A percentile compares a stretch with the other conserved stretches of the same genome.
phyloP scores from a whole-genome alignment of 1,140 invertebrate genomes.

The Drosophila sturtevanti region DNA sequence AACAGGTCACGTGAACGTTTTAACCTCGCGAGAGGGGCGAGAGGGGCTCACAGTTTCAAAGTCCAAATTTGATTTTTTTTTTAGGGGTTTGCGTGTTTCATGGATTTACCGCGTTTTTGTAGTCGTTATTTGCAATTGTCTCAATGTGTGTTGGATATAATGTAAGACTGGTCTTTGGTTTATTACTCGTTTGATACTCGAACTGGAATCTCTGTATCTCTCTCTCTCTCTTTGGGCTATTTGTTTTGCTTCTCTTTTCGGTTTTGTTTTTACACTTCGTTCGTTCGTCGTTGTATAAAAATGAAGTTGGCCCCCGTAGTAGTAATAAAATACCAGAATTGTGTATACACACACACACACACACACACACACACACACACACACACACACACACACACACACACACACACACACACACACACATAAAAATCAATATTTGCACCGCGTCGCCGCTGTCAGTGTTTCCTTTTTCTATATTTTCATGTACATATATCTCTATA shows the following conservation, averaged over 20 bases:
- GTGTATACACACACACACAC: constrained; percentile 37
- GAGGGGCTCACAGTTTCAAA: neutral
- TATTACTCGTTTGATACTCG: neutral
- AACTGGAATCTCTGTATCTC: neutral
- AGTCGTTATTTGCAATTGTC: constrained; percentile 57
- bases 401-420: constrained; percentile 43
- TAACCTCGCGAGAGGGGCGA: constrained; percentile 32
- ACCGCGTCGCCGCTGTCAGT: constrained; percentile 61
- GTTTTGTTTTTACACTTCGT: constrained; percentile 60
- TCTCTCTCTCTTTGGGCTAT: constrained; percentile 25
- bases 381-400: constrained; percentile 43
- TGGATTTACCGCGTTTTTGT: constrained; percentile 54
- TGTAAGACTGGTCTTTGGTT: constrained; percentile 40
- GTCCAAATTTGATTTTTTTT: constrained; percentile 62
- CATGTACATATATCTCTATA: constrained; percentile 12
- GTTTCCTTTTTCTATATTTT: constrained; percentile 26
- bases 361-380: constrained; percentile 43
- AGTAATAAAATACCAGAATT: constrained; percentile 56
- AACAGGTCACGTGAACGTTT: constrained; percentile 75
- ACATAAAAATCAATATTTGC: constrained; percentile 76
- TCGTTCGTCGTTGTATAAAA: constrained; percentile 48
- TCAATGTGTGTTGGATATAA: constrained; percentile 75
- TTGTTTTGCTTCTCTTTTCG: constrained; percentile 61
- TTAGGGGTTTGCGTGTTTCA: constrained; percentile 1
- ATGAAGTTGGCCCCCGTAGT: constrained; percentile 65